Evolutionary conservation across 2,797 vertebrate species (phyloP).

Genomic region (Meriones psammophilus): DNA sequence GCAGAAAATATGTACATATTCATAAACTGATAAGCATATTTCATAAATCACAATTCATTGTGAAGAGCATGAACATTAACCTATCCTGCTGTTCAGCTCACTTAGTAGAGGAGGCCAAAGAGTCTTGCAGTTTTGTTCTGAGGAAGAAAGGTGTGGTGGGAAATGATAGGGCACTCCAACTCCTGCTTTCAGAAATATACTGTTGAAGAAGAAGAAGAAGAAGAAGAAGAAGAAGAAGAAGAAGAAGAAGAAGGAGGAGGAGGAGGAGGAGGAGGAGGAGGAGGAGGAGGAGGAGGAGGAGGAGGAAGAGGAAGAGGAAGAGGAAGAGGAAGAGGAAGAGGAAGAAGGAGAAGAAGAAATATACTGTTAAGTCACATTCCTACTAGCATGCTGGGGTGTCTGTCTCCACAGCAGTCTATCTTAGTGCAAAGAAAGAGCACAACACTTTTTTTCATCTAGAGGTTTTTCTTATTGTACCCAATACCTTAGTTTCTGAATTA

Average conservation of each 20-base stretch:
- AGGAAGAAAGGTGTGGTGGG: background rate
- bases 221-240: too few species aligned
- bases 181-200: background rate
- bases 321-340: too few species aligned
- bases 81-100: slow-evolving; percentile 80
- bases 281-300: too few species aligned
- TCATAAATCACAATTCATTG: slow-evolving; percentile 86
- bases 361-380: background rate
- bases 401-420: background rate
- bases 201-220: too few species aligned
- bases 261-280: too few species aligned
- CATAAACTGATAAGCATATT: slow-evolving; percentile 85
- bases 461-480: background rate
- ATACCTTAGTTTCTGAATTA: background rate
- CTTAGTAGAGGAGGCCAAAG: slow-evolving; percentile 41
- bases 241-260: too few species aligned
- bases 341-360: too few species aligned
- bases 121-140: slow-evolving; percentile 47
- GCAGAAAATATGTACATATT: slow-evolving; percentile 87
- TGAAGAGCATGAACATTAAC: slow-evolving; percentile 78
- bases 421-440: background rate
- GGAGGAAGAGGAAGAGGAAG: too few species aligned
- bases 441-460: slow-evolving; percentile 27
- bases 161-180: background rate
- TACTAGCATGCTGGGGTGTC: background rate